Percentiles rank a stretch among this genome's conserved stretches.
phyloP scores from a whole-genome alignment of 2,113 vertebrate species.

The Lota lota region DNA sequence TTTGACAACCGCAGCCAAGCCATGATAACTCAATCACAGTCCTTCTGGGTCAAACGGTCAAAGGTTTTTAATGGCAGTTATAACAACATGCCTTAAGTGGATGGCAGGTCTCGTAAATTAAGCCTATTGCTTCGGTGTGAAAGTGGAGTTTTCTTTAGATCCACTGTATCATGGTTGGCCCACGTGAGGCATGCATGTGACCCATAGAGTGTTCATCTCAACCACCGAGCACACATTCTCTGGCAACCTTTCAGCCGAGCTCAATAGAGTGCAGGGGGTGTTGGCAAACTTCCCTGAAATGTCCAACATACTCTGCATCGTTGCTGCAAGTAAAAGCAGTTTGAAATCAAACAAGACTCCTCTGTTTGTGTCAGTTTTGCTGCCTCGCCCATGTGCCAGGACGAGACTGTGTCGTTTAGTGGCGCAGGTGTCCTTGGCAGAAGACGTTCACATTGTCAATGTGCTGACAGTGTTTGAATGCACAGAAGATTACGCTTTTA shows the following conservation, averaged over 20 bases:
- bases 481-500: constrained; percentile 49
- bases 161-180: constrained; percentile 43
- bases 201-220: constrained; percentile 46
- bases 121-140: no score
- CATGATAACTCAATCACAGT: not conserved
- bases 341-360: constrained; percentile 6
- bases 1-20: constrained; percentile 1
- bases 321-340: constrained; percentile 13
- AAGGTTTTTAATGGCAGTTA: no score
- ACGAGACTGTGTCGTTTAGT: constrained; percentile 41
- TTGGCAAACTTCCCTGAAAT: constrained; percentile 42
- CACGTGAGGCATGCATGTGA: constrained; percentile 46
- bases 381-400: constrained; percentile 11
- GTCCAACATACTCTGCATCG: constrained; percentile 23
- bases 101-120: no score
- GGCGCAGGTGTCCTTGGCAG: constrained; percentile 65
- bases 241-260: constrained; percentile 62
- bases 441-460: constrained; percentile 60
- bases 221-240: constrained; percentile 58
- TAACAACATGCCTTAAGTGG: no score
- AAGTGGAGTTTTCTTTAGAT: constrained; percentile 33
- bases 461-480: constrained; percentile 51
- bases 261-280: constrained; percentile 38
- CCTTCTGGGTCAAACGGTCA: no score
- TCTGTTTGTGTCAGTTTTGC: not conserved